These are phyloP conservation scores for Pogonomyrmex californicus DNA, from an alignment of 1,140 invertebrate genomes.

Conservation along the genomic window DNA sequence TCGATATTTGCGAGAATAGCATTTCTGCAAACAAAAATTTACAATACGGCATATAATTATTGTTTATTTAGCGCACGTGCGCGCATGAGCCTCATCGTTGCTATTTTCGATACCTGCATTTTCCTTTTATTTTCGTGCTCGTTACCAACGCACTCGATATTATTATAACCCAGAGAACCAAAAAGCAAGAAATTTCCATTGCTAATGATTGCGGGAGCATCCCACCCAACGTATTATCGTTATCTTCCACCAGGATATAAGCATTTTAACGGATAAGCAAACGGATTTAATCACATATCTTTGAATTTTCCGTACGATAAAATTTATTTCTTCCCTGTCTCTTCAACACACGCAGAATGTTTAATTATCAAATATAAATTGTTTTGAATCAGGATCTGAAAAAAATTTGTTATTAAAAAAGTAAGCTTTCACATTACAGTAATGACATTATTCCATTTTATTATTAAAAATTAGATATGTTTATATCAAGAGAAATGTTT, in stretches of 20 bases:
- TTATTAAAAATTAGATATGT: neutral
- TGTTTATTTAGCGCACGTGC: constrained; percentile 19
- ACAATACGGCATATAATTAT: constrained; percentile 7
- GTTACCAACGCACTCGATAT: constrained; percentile 45
- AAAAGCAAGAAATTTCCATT: constrained; percentile 65
- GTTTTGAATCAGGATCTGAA: neutral
- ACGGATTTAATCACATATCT: constrained; percentile 57
- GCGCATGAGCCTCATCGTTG: too few relatives aligned
- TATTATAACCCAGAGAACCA: constrained; percentile 14
- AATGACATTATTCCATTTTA: neutral
- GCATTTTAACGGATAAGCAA: constrained; percentile 8
- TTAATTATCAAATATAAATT: constrained; percentile 36
- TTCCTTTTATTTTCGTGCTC: neutral
- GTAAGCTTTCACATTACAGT: neutral
- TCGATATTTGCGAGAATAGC: constrained; percentile 17
- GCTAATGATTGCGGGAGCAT: constrained; percentile 54
- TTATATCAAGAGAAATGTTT: neutral
- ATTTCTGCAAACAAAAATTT: constrained; percentile 20
- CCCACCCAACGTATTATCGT: constrained; percentile 29
- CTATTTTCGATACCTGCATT: constrained; percentile 28
- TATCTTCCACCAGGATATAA: constrained; percentile 42
- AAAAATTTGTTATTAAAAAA: constrained; percentile 16
- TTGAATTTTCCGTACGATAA: constrained; percentile 50
- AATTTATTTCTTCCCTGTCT: neutral
- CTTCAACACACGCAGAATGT: neutral